Conservation (phyloP, 2,113 vertebrate genomes). For the Ivindomyrus marchei region DNA sequence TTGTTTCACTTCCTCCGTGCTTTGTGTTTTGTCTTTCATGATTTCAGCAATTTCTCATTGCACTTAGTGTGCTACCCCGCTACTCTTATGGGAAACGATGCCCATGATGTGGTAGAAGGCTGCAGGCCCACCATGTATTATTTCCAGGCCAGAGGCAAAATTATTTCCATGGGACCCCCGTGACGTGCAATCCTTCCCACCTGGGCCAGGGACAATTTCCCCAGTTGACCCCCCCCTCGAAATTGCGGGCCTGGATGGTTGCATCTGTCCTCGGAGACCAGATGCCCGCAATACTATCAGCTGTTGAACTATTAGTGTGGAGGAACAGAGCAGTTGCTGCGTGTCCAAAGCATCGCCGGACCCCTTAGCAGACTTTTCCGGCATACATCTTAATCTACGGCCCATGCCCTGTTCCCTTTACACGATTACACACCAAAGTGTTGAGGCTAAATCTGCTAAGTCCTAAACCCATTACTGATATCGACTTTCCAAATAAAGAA, state of each 20-base stretch:
- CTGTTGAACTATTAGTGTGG: neutral
- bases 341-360: neutral
- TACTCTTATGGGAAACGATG: neutral
- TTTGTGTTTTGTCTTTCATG: neutral
- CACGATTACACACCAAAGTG: neutral
- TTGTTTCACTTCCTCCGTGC: neutral
- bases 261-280: neutral
- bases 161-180: neutral
- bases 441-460: neutral
- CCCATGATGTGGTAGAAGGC: neutral
- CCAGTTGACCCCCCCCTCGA: neutral
- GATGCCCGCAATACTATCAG: neutral
- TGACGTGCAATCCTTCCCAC: neutral
- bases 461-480: neutral
- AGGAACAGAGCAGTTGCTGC: neutral
- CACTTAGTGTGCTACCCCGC: neutral
- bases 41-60: neutral
- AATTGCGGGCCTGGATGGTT: neutral
- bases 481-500: neutral
- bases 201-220: neutral
- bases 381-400: neutral
- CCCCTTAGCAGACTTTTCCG: neutral
- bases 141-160: neutral
- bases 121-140: neutral
- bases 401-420: neutral